Evolutionary conservation across 2,797 vertebrate species (phyloP).

Genomic region (Phrynocephalus guinanensis): DNA sequence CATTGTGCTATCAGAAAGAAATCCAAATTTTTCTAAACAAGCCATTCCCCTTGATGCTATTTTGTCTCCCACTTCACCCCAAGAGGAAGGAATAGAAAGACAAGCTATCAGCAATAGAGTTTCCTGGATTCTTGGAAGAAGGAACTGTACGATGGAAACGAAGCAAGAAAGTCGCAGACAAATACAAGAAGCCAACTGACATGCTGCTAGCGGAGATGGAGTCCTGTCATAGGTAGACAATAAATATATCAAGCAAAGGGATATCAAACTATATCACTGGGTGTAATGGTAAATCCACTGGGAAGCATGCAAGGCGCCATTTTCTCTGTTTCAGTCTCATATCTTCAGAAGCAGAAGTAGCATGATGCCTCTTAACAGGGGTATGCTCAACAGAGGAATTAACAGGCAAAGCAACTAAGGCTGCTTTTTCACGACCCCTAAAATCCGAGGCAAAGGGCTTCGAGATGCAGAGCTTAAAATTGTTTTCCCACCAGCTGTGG

Average conservation of each 20-base stretch:
- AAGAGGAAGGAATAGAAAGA: constrained; percentile 16
- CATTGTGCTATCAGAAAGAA: constrained; percentile 47
- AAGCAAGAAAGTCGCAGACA: constrained; percentile 22
- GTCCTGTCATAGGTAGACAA: not conserved
- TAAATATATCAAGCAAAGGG: not conserved
- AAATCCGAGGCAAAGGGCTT: too few relatives aligned
- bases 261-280: not conserved
- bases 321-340: not conserved
- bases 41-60: constrained; percentile 25
- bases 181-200: not conserved
- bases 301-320: too few relatives aligned
- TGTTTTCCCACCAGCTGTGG: too few relatives aligned
- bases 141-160: constrained; percentile 28
- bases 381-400: not conserved
- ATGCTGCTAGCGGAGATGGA: not conserved
- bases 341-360: not conserved
- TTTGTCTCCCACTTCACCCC: constrained; percentile 42
- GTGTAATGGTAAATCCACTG: not conserved
- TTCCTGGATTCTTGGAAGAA: constrained; percentile 64
- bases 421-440: too few relatives aligned
- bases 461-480: too few relatives aligned
- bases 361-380: too few relatives aligned
- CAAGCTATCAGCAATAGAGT: constrained; percentile 54
- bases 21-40: constrained; percentile 48
- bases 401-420: not conserved